Base-by-base conservation (phyloP, 2,888 invertebrate genomes). In the Mesopsocus fuscifrons region DNA sequence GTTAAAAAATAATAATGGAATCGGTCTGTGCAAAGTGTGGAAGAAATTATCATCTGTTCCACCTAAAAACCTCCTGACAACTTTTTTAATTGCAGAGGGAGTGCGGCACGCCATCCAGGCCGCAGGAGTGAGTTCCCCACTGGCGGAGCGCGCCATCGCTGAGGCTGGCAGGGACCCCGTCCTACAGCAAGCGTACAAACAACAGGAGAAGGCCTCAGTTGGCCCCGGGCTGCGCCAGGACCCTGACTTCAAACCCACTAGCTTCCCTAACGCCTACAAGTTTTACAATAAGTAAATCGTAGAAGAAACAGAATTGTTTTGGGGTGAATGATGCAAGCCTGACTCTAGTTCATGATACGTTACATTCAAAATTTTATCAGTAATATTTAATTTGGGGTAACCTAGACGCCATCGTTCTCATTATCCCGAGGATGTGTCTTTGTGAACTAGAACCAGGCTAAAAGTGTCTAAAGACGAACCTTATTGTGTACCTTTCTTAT, bases 151-250 rank as follows among this genome's bases (percentile, higher is more conserved):
- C 42, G 69, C 68, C 15, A 59, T 60, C 31, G 59, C 71, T 22
- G 59, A 66, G 16, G 67, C 68, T 0, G 60, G 65, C 1, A 59
- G 59, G 20, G 65, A 68, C 48, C 46, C 60, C 2, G 59, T 62
- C 32, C 59, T 72, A 16, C 68, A 69, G 47, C 52, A 59, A 8
- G 68, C 70, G 2, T 70, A 68, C 51, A 61, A 67, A 45, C 64
- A 63, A 46, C 61, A 71, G 49, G 56, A 71, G 18, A 57, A 63
- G 21, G 55, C 59, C 9, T 59, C 61, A 13, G 62, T 72, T 9
- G 60, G 62, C 41, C 56, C 64, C 8, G 60, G 62, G 44, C 55
- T 72, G 15, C 55, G 62, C 30, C 58, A 60, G 34, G 69, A 71
- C 52, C 56, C 62, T 11, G 65, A 65, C 47, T 65, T 62, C 44